These are phyloP conservation scores for Pygoscelis antarcticus DNA, from an alignment of 2,113 vertebrate species.

Conservation along the genomic window DNA sequence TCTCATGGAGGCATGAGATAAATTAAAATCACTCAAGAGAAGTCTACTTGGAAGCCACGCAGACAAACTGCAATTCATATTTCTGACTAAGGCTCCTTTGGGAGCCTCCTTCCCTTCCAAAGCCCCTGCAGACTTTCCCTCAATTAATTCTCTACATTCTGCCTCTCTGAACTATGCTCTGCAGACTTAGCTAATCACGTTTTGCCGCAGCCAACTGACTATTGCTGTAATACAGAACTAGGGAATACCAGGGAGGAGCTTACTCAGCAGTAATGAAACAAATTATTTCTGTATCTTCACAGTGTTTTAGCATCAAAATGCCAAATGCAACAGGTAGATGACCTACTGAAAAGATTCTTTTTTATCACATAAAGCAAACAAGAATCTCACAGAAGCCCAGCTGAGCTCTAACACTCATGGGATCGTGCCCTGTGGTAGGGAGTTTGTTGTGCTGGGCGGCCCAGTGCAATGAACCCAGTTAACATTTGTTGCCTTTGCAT, in stretches of 20 bases:
- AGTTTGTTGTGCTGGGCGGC: background rate
- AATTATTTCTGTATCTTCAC: background rate
- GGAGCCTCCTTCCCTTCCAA: background rate
- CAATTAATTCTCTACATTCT: background rate
- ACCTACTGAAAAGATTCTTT: background rate
- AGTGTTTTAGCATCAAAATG: background rate
- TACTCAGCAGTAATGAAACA: background rate
- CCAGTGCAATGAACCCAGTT: background rate
- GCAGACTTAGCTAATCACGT: accelerated
- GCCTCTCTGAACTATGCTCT: background rate
- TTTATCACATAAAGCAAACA: background rate
- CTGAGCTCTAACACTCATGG: background rate
- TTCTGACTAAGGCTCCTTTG: background rate
- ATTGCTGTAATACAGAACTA: background rate
- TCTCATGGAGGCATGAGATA: background rate
- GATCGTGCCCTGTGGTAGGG: accelerated
- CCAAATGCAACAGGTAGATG: background rate
- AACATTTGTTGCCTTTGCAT: background rate
- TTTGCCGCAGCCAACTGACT: background rate
- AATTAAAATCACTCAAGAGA: background rate
- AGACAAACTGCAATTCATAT: background rate
- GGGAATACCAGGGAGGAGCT: background rate
- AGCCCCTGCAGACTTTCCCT: background rate
- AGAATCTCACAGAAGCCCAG: background rate
- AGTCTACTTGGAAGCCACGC: background rate